These are phyloP conservation scores for Drosophila ananassae DNA, from an alignment of 1,140 invertebrate species.

Conservation along the genomic window DNA sequence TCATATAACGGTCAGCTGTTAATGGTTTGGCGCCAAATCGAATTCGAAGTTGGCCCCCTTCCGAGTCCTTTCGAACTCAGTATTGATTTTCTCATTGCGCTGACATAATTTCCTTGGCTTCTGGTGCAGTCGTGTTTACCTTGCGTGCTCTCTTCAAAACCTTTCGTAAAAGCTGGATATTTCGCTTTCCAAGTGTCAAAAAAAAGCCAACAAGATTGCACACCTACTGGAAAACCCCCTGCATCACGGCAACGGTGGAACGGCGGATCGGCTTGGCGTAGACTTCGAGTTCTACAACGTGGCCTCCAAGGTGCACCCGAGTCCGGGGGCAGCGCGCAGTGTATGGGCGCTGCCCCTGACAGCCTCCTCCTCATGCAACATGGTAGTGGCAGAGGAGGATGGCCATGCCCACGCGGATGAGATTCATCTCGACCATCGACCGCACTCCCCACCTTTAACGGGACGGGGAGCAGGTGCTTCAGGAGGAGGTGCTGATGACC, in stretches of 20 bases:
- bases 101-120: slow-evolving; percentile 67
- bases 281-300: slow-evolving; percentile 83
- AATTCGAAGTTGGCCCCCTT: slow-evolving; percentile 51
- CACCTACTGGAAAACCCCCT: slow-evolving; percentile 82
- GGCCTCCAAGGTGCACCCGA: slow-evolving; percentile 87
- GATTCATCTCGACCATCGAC: slow-evolving; percentile 83
- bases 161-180: background rate
- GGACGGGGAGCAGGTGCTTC: slow-evolving; percentile 29
- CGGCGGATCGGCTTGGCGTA: slow-evolving; percentile 75
- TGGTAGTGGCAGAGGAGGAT: slow-evolving; percentile 88
- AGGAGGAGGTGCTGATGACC: slow-evolving; percentile 64
- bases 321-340: slow-evolving; percentile 92
- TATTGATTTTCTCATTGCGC: slow-evolving; percentile 71
- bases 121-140: slow-evolving; percentile 36
- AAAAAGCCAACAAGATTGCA: slow-evolving; percentile 79
- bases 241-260: slow-evolving; percentile 75
- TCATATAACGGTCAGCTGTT: slow-evolving; percentile 41
- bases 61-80: slow-evolving; percentile 54
- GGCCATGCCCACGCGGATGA: slow-evolving; percentile 81
- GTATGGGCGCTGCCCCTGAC: slow-evolving; percentile 92
- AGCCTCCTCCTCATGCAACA: slow-evolving; percentile 86
- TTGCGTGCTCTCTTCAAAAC: slow-evolving; percentile 12
- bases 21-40: slow-evolving; percentile 54
- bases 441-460: slow-evolving; percentile 63
- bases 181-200: slow-evolving; percentile 16